Evolutionary conservation across 2,113 vertebrate species (phyloP).

Genomic region (Vidua chalybeata): DNA sequence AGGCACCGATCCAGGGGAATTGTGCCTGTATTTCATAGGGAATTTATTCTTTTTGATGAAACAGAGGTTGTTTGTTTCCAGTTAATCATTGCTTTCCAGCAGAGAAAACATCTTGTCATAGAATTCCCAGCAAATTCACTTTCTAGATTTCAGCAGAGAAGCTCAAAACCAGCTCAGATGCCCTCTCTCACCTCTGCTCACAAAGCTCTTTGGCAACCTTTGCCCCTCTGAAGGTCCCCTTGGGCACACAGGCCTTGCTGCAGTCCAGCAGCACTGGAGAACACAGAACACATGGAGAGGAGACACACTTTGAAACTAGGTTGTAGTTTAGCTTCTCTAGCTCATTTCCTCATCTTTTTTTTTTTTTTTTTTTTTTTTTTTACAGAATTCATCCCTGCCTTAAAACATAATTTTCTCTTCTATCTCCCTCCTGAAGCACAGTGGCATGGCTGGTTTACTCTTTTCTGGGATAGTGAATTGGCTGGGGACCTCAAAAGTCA

Average conservation of each 20-base stretch:
- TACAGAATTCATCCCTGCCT: background rate
- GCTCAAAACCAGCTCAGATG: background rate
- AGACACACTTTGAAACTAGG: background rate
- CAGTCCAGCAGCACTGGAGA: background rate
- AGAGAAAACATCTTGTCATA: background rate
- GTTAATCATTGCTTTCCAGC: background rate
- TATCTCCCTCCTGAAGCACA: background rate
- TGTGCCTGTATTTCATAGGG: background rate
- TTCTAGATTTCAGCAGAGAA: background rate
- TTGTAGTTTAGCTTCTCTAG: background rate
- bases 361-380: background rate
- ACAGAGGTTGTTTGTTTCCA: constrained; percentile 5
- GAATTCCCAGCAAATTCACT: background rate
- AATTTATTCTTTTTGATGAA: background rate
- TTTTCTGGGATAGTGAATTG: background rate
- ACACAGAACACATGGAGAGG: background rate
- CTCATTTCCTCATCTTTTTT: background rate
- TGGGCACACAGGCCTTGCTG: background rate
- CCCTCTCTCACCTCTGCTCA: background rate
- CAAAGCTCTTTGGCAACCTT: background rate
- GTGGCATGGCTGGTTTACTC: background rate
- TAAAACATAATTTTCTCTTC: background rate
- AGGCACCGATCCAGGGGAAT: background rate
- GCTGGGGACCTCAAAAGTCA: background rate
- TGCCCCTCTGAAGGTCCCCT: background rate